Percentiles rank a stretch among this genome's conserved stretches.
Evolutionary conservation across 2,888 invertebrate species (phyloP).

Genomic region (Odontomyia ornata): DNA sequence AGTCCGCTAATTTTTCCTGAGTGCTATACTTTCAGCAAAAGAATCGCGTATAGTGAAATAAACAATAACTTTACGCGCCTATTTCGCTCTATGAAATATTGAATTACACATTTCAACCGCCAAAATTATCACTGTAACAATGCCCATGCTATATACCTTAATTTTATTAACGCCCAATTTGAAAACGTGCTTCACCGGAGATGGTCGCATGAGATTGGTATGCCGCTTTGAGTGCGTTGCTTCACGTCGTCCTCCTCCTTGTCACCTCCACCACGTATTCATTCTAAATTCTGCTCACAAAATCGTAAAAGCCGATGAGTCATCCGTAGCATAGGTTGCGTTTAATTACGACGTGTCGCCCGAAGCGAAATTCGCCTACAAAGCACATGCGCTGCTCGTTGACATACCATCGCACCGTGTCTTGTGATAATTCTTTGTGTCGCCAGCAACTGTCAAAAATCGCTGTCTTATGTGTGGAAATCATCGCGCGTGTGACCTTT

Average conservation of each 20-base stretch:
- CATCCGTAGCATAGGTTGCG: slow-evolving; percentile 40
- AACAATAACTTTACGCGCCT: no score
- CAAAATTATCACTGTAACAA: no score
- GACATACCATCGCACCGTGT: background rate
- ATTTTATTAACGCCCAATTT: background rate
- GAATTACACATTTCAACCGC: no score
- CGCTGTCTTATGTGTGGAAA: slow-evolving; percentile 19
- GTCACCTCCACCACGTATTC: background rate
- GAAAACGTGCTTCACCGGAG: background rate
- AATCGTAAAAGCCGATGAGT: slow-evolving; percentile 49
- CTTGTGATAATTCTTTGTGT: slow-evolving; percentile 19
- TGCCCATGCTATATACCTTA: background rate
- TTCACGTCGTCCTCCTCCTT: background rate
- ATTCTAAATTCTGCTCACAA: background rate
- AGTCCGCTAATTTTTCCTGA: no score
- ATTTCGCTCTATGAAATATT: no score
- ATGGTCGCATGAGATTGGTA: background rate
- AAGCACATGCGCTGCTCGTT: background rate
- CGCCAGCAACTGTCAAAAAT: slow-evolving; percentile 34
- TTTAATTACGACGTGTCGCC: slow-evolving; percentile 17
- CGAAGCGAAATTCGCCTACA: background rate
- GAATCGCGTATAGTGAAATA: no score
- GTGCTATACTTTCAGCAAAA: no score
- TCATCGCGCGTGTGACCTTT: slow-evolving; percentile 22
- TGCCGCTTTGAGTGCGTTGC: slow-evolving; percentile 5